Evolutionary conservation across 2,797 vertebrate species (phyloP), one percentile per base, ranked within the genome.

Genomic region (Sciaenops ocellatus): DNA sequence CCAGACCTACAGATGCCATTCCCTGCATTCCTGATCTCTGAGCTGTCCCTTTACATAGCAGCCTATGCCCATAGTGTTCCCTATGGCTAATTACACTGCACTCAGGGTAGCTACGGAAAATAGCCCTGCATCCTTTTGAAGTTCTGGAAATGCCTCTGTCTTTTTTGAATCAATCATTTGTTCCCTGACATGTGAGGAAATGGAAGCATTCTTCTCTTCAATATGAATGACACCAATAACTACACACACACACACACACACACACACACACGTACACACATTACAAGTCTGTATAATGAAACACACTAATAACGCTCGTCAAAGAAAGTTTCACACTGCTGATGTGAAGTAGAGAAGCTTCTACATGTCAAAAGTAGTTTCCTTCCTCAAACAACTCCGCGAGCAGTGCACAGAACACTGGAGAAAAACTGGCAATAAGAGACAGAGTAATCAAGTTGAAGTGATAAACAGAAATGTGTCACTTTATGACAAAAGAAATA

Each of bases 21-120:
- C 85, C 38, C 24, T 63, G 67, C 83, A 89, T 91, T 76, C 78
- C 78, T 69, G 34, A 54, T 79, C 47, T 41, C 55, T 55, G 57
- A 70, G 79, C 52, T 8, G 22, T 44, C 13, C 12, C 59, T 69
- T 52, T 41, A 74, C 79, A 78, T 65, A 62, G 83, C 61, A 15
- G 66, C 41, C 34, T n/a, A 13, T 70, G 46, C 66, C 41, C 69
- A 17, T 71, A 17, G 15, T 20, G 17, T 56, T 34, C 64, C 26
- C 50, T 46, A 3, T 13, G 62, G 60, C 28, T 86, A 79, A 88
- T 78, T 82, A 69, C 66, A 18, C 61, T 42, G 61, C 74, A 78
- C 73, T 79, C 59, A 55, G 50, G n/a, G 50, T 13, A 51, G 51
- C 59, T 30, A 62, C 38, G 66, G 65, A 71, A 72, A 78, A 85